Conservation (phyloP, 2,888 invertebrate genomes). For the Emmelina monodactyla region DNA sequence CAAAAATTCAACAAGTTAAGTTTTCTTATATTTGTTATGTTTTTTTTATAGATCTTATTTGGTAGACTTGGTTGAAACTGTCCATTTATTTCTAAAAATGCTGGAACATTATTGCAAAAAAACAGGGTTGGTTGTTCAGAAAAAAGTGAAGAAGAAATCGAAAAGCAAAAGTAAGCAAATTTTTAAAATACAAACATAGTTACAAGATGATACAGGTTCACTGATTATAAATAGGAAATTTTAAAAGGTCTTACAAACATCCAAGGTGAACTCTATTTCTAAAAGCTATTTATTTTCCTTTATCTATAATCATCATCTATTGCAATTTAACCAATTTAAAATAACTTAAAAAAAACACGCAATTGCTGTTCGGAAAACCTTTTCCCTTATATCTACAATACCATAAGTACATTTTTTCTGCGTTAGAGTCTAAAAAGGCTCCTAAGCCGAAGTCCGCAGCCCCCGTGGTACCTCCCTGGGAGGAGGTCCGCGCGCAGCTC, state of each 20-base stretch:
- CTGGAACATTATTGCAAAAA: slow-evolving; percentile 77
- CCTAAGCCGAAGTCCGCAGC: slow-evolving; percentile 11
- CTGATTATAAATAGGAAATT: too few species aligned
- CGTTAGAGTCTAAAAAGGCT: neutral
- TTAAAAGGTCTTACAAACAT: too few species aligned
- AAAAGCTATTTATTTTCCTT: slow-evolving; percentile 4
- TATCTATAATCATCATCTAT: too few species aligned
- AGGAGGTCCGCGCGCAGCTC: slow-evolving; percentile 69
- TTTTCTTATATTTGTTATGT: slow-evolving; percentile 1
- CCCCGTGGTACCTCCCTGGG: slow-evolving; percentile 64
- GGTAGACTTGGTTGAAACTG: slow-evolving; percentile 87
- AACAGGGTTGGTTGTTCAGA: slow-evolving; percentile 74
- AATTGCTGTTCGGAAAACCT: too few species aligned
- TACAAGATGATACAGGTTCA: too few species aligned
- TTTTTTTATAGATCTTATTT: slow-evolving; percentile 72
- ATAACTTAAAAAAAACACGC: too few species aligned
- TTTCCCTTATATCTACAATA: too few species aligned
- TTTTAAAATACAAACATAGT: too few species aligned
- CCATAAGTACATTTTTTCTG: neutral
- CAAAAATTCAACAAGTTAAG: too few species aligned
- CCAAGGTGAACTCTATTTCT: too few species aligned
- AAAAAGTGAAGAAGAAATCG: slow-evolving; percentile 59
- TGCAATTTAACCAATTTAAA: too few species aligned
- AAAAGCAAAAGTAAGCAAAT: slow-evolving; percentile 62
- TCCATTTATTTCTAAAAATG: slow-evolving; percentile 91